Base-by-base conservation (phyloP, 1,140 invertebrate genomes). In the Teleogryllus occipitalis region DNA sequence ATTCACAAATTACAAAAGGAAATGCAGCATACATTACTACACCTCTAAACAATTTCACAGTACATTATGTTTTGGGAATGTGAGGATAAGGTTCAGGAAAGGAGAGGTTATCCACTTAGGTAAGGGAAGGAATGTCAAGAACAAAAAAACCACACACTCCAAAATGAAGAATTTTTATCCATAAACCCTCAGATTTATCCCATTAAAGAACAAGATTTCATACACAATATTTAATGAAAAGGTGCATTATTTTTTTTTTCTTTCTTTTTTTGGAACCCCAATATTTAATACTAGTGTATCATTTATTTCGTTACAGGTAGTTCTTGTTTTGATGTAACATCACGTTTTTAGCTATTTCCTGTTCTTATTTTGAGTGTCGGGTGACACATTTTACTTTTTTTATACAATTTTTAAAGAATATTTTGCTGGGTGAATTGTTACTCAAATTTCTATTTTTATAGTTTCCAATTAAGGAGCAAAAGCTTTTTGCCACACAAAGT, bases 381-480 rank as follows among this genome's bases (percentile, higher is more conserved):
- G 54, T 7, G 54, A 65, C 54, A 65, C 54, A 65, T 65, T 65
- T 65, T 65, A 2, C 54, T 65, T 18, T 65, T 65, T 65, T 65
- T 65, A 65, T 65, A 65, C 18, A 14, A 18, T 65, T 65, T 65
- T 65, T 65, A 65, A 65, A 65, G 54, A 65, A 65, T 65, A 65
- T 65, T 65, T 65, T 65, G 54, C 54, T 65, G 54, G 54, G 54
- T 65, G 54, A 65, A 65, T 14, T 65, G 54, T 65, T 65, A 65
- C 54, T 65, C 54, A 65, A 65, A 65, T 65, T 65, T 65, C 54
- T 65, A 65, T 65, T 65, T 65, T 65, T 65, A 65, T 65, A 65
- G 54, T 65, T 65, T 65, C 54, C 54, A 65, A 65, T 65, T 14
- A 65, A 65, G 54, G 54, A 65, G 18, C 10, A 65, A 65, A 14